Evolutionary conservation across 2,113 vertebrate genomes (phyloP), one percentile per base, ranked within the genome.

Genomic region (Thymallus thymallus): DNA sequence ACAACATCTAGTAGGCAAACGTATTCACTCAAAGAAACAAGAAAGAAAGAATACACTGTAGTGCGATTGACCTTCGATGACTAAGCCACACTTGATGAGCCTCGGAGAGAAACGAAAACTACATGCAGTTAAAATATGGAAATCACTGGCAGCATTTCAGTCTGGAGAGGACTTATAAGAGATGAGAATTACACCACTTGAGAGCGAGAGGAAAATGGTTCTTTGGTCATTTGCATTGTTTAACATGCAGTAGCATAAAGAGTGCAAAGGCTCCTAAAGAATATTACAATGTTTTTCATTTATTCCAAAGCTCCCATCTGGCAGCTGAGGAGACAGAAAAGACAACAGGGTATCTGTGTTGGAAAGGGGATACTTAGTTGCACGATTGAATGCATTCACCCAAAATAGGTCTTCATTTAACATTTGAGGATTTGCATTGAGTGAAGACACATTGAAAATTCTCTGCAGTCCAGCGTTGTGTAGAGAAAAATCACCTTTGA

Each of bases 71-170:
- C 72, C 77, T 66, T 85, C 14, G 26, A 66, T 71, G 76, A 76
- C 71, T 69, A 78, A 80, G 79, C 74, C 82, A 85, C 78, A 79
- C 73, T 77, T 35, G 82, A 60, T 48, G 67, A 71, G 77, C 71
- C 75, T 85, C 0, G 35, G 80, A 79, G 82, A 82, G 80, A 76
- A 51, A 51, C 3, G 0, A 51, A 86, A 89, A 88, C 80, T 68
- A 84, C 83, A 85, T 87, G 83, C 79, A 51, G 81, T 84, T 90
- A 81, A 88, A 87, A 88, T 85, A 89, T 88, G 89, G 85, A 88
- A 88, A 90, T 87, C 68, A 74, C 58, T 71, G 23, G 72, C 80
- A n/a, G 83, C 80, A 79, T 79, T 74, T 72, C 72, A 22, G 7
- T 64, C 63, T 32, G 30, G 79, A 84, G 80, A 86, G 75, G 84